These are phyloP conservation scores for Dicentrarchus labrax DNA, from an alignment of 2,113 vertebrate species.

Conservation along the genomic window DNA sequence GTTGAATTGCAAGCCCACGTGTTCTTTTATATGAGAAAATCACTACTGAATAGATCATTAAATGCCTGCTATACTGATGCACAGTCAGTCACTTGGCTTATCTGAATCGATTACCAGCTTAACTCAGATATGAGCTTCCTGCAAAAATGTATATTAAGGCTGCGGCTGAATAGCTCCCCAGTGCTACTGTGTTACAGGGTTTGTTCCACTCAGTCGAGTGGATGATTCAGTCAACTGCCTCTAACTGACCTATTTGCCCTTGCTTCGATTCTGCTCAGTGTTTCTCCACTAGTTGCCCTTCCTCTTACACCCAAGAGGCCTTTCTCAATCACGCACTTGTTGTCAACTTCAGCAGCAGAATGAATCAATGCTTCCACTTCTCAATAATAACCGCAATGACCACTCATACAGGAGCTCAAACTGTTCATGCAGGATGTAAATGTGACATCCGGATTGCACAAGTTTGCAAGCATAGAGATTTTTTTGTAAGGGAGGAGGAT, in stretches of 20 bases:
- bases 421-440: slow-evolving; percentile 61
- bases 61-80: slow-evolving; percentile 31
- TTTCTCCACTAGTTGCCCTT: slow-evolving; percentile 61
- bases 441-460: slow-evolving; percentile 77
- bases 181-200: slow-evolving; percentile 35
- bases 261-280: slow-evolving; percentile 45
- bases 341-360: slow-evolving; percentile 73
- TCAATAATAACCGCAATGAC: slow-evolving; percentile 66
- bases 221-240: slow-evolving; percentile 82
- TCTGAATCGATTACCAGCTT: slow-evolving; percentile 54
- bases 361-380: slow-evolving; percentile 80
- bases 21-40: slow-evolving; percentile 21
- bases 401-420: slow-evolving; percentile 41
- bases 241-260: slow-evolving; percentile 59
- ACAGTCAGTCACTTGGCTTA: slow-evolving; percentile 34
- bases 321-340: slow-evolving; percentile 72
- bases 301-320: slow-evolving; percentile 65
- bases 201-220: slow-evolving; percentile 71
- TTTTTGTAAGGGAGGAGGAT: slow-evolving; percentile 10
- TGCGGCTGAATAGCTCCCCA: slow-evolving; percentile 45
- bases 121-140: slow-evolving; percentile 44
- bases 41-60: slow-evolving; percentile 37
- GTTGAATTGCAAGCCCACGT: neutral
- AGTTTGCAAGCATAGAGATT: slow-evolving; percentile 57
- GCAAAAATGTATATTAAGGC: slow-evolving; percentile 52